Evolutionary conservation across 2,113 vertebrate genomes (phyloP).

Genomic region (Tilapia sparmanii): DNA sequence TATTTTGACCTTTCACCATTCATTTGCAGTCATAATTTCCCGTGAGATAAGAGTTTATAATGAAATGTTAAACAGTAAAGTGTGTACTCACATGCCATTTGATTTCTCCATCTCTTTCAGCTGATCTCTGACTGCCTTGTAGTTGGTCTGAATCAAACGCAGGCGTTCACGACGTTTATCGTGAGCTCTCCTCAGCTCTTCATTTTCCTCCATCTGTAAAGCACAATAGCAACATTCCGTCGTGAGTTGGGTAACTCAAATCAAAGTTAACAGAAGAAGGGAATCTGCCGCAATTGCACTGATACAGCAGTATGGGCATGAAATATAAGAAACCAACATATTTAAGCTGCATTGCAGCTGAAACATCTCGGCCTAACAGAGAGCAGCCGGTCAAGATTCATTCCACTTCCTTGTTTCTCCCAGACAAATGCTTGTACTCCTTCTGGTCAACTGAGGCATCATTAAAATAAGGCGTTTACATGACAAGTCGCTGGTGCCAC

Average conservation of each 20-base stretch:
- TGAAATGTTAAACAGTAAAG: background rate
- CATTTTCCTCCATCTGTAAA: constrained; percentile 78
- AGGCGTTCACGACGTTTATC: constrained; percentile 78
- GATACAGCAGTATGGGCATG: background rate
- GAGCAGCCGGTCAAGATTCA: background rate
- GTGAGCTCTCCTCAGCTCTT: constrained; percentile 80
- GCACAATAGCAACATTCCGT: background rate
- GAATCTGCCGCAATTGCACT: background rate
- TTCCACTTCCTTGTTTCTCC: background rate
- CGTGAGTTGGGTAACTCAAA: background rate
- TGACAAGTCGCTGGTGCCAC: constrained; percentile 31
- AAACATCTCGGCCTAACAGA: constrained; percentile 15
- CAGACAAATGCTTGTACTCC: constrained; percentile 46
- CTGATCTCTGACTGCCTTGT: constrained; percentile 82
- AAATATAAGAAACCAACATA: background rate
- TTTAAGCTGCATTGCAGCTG: background rate
- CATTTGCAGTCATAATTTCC: background rate
- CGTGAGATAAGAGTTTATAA: background rate
- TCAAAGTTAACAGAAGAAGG: background rate
- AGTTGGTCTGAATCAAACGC: constrained; percentile 83
- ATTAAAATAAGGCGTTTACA: constrained; percentile 58
- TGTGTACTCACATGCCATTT: constrained; percentile 74
- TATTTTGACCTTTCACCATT: background rate
- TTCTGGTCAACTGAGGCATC: constrained; percentile 56
- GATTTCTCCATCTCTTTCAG: constrained; percentile 80